phyloP scores from a whole-genome alignment of 2,888 invertebrate genomes.

The Steinernema carpocapsae region DNA sequence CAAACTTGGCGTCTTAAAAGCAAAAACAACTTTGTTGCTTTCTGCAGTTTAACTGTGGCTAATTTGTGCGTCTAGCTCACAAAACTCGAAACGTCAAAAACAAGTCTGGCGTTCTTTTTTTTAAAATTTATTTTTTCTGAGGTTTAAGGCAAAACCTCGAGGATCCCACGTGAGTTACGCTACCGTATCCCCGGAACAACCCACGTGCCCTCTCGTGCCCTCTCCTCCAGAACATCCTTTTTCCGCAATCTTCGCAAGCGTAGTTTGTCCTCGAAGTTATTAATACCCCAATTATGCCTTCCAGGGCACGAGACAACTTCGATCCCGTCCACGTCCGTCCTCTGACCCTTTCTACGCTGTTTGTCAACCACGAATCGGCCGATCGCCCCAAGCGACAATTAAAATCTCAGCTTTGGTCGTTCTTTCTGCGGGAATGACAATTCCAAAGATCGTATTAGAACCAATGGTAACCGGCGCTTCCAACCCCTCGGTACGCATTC shows the following conservation, averaged over 20 bases:
- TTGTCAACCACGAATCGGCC: not conserved
- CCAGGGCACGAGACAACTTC: not conserved
- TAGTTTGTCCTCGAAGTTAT: not conserved
- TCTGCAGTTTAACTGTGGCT: too few species aligned
- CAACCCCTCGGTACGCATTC: not conserved
- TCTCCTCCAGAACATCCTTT: not conserved
- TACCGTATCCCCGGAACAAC: too few species aligned
- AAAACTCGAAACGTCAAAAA: too few species aligned
- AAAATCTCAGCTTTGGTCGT: not conserved
- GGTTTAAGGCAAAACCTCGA: too few species aligned
- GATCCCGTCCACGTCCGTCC: not conserved
- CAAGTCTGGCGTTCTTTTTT: too few species aligned
- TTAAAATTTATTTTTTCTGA: too few species aligned
- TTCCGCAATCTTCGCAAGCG: not conserved
- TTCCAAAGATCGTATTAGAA: not conserved
- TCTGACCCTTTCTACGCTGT: not conserved
- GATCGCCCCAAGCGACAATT: not conserved
- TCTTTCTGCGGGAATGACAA: not conserved
- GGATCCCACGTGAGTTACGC: too few species aligned
- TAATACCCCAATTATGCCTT: not conserved
- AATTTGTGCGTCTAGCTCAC: too few species aligned
- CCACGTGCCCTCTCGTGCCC: too few species aligned
- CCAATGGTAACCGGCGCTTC: not conserved
- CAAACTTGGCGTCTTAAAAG: too few species aligned
- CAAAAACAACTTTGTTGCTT: too few species aligned